Evolutionary conservation across 2,888 invertebrate species (phyloP).

Genomic region (Steromphala cineraria): DNA sequence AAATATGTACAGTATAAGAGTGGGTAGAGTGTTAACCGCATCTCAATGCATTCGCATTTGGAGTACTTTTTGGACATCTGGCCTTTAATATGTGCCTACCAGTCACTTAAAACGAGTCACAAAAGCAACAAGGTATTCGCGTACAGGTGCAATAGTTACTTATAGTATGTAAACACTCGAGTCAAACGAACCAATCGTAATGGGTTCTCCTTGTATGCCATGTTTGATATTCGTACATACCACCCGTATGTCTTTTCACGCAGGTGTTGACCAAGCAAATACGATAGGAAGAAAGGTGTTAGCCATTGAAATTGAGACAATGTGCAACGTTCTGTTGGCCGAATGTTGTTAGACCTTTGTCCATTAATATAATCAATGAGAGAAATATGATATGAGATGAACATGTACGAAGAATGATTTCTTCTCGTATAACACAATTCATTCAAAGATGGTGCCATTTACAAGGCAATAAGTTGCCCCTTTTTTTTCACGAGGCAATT

Average conservation of each 20-base stretch:
- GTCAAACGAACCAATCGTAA: not conserved
- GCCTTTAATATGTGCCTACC: not conserved
- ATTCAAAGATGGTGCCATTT: not conserved
- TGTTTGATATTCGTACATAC: not conserved
- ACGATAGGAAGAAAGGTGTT: not conserved
- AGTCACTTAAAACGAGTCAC: not conserved
- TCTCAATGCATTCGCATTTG: no score
- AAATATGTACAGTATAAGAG: no score
- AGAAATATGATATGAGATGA: not conserved
- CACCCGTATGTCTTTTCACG: slow-evolving; percentile 1
- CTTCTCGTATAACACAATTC: not conserved
- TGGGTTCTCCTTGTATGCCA: not conserved
- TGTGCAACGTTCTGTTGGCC: not conserved
- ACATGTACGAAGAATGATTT: not conserved
- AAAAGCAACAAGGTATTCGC: not conserved
- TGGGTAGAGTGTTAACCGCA: no score
- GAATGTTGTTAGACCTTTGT: not conserved
- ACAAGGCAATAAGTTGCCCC: not conserved
- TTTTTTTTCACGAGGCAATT: slow-evolving; percentile 1
- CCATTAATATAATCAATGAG: slow-evolving; percentile 14
- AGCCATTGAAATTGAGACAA: not conserved
- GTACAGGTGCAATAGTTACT: not conserved
- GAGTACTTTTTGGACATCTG: not conserved
- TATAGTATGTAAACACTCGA: slow-evolving; percentile 1
- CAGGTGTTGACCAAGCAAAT: not conserved